These are phyloP conservation scores for Aphidius ervi DNA, from an alignment of 1,140 invertebrate species.

Conservation along the genomic window DNA sequence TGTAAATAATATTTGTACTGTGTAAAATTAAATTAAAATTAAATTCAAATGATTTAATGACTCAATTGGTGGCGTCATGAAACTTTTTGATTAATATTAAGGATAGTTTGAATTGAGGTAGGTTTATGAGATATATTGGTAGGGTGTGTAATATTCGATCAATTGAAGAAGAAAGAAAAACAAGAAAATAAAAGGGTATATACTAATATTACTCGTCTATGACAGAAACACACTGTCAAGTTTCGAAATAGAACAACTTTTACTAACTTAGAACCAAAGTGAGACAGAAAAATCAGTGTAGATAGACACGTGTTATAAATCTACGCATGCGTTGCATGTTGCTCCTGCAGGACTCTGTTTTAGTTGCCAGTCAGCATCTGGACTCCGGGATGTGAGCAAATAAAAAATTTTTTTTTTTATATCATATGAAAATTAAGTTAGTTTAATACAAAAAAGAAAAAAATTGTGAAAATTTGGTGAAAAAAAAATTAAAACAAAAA, in stretches of 20 bases:
- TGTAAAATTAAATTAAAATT: constrained; percentile 22
- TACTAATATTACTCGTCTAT: too few species aligned
- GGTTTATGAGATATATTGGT: constrained; percentile 5
- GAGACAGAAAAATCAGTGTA: constrained; percentile 30
- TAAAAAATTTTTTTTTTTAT: constrained; percentile 3
- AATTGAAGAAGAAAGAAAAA: background rate
- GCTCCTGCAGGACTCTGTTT: constrained; percentile 36
- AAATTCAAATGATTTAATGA: constrained; percentile 26
- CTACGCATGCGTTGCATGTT: constrained; percentile 42
- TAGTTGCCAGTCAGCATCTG: constrained; percentile 41
- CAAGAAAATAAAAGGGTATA: constrained; percentile 3
- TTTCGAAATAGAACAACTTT: constrained; percentile 18
- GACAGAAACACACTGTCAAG: too few species aligned
- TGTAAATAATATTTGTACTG: constrained; percentile 8
- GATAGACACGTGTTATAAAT: constrained; percentile 37
- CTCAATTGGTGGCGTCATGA: constrained; percentile 19
- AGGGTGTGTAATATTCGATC: too few species aligned
- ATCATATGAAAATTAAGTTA: background rate
- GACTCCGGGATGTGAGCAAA: constrained; percentile 36
- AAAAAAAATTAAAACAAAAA: too few species aligned
- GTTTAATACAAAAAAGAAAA: too few species aligned
- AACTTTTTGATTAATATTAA: constrained; percentile 27
- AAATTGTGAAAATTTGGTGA: too few species aligned
- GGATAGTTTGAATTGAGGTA: constrained; percentile 16
- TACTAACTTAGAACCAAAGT: background rate